Conservation (phyloP, 92 coral and sea anemone genomes). For the Palythoa caribaeorum region DNA sequence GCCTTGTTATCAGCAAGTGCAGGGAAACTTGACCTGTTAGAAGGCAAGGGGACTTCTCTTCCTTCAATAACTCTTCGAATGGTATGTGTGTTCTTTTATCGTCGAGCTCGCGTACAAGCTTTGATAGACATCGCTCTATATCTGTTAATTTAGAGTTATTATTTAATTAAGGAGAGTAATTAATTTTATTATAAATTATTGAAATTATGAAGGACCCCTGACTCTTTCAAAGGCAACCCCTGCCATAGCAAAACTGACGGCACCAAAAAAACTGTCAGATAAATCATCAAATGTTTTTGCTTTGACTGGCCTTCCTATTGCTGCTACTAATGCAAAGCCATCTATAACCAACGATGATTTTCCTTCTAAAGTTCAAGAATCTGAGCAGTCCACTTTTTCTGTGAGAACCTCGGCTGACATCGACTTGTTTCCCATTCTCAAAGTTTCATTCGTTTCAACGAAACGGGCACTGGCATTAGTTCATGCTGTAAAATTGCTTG, state of each 20-base stretch:
- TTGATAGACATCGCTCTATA: conserved; percentile 63
- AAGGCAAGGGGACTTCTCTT: conserved; percentile 59
- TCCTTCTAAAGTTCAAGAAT: not conserved
- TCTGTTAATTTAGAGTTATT: not conserved
- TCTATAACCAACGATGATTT: not conserved
- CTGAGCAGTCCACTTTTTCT: conserved; percentile 55
- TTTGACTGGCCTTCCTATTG: conserved; percentile 51
- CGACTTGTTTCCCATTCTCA: conserved; percentile 70
- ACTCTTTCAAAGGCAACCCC: conserved; percentile 65
- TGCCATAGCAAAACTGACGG: conserved; percentile 25
- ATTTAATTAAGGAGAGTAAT: no score
- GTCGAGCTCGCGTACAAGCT: conserved; percentile 23
- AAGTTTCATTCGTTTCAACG: conserved; percentile 70
- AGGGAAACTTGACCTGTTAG: conserved; percentile 58
- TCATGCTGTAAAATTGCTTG: not conserved
- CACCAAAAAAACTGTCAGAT: conserved; percentile 49
- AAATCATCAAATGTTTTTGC: conserved; percentile 70
- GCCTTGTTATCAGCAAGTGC: conserved; percentile 70
- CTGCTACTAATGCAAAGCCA: conserved; percentile 51
- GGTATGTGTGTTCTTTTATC: conserved; percentile 52
- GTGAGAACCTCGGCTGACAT: conserved; percentile 62
- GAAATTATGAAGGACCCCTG: no score
- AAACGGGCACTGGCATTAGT: conserved; percentile 1
- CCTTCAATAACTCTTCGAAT: conserved; percentile 51
- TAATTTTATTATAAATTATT: no score